Evolutionary conservation across 1,140 invertebrate species (phyloP).

Genomic region (Phymastichus coffea): DNA sequence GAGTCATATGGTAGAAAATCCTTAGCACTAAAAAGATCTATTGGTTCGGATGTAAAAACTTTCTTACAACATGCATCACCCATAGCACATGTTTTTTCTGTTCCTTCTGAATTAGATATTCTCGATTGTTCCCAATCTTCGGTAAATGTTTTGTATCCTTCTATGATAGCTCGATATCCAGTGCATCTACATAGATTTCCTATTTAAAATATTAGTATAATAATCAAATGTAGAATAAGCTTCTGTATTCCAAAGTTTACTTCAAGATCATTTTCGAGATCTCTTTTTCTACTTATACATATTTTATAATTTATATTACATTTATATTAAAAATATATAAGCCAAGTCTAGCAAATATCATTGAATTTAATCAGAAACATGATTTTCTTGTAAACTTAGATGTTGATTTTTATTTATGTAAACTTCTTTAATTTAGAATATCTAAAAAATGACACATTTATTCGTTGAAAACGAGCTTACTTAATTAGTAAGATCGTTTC

Average conservation of each 20-base stretch:
- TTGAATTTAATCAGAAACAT: too few relatives aligned
- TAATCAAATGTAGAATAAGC: background rate
- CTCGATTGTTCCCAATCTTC: constrained; percentile 70
- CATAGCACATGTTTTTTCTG: constrained; percentile 59
- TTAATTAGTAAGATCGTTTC: too few relatives aligned
- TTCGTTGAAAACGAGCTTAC: too few relatives aligned
- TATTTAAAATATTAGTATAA: too few relatives aligned
- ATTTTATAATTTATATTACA: background rate
- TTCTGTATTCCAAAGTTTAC: background rate
- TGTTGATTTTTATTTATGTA: too few relatives aligned
- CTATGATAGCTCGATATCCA: constrained; percentile 86
- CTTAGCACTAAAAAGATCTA: constrained; percentile 64
- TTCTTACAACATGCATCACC: constrained; percentile 62
- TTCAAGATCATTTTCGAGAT: too few relatives aligned
- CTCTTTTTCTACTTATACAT: too few relatives aligned
- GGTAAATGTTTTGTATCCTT: constrained; percentile 82
- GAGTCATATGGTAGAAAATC: constrained; percentile 78
- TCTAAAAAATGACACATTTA: too few relatives aligned
- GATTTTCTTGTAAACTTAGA: too few relatives aligned
- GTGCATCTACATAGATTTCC: constrained; percentile 91
- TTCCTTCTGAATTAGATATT: constrained; percentile 11
- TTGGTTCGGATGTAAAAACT: constrained; percentile 48
- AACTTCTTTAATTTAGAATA: too few relatives aligned
- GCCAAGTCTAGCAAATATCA: too few relatives aligned
- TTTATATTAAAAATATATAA: too few relatives aligned